Percentiles rank a stretch among this genome's conserved stretches.
Conservation (phyloP, 2,113 vertebrate species). For the Hemiscyllium ocellatum region DNA sequence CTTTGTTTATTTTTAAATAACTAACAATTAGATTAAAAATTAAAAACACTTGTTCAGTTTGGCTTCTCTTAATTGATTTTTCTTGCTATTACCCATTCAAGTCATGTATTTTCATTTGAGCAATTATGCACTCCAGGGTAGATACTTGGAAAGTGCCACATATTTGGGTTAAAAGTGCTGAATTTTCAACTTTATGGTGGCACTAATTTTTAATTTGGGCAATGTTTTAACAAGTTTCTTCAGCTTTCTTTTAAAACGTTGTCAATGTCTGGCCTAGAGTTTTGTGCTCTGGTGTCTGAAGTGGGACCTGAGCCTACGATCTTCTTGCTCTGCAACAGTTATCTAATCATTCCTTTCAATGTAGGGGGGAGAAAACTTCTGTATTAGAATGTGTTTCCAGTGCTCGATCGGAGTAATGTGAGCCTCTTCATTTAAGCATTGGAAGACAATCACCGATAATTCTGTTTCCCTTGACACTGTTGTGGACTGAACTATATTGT, state of each 20-base stretch:
- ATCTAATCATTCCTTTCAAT: neutral
- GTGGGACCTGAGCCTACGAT: neutral
- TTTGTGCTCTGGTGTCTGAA: neutral
- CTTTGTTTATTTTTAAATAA: neutral
- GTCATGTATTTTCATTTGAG: neutral
- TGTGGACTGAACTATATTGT: neutral
- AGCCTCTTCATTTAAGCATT: neutral
- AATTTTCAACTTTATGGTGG: neutral
- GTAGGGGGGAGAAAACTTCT: neutral
- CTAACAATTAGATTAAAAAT: no score
- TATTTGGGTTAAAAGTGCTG: neutral
- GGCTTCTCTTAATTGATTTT: neutral
- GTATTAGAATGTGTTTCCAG: neutral
- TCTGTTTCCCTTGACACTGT: neutral
- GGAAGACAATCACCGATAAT: neutral
- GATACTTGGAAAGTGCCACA: neutral
- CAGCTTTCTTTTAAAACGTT: neutral
- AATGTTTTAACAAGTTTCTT: neutral
- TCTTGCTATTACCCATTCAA: neutral
- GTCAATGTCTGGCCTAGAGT: no score
- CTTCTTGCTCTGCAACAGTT: neutral
- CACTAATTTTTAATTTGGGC: neutral
- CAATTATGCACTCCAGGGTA: neutral
- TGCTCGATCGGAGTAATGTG: neutral
- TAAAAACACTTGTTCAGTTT: neutral